Base-by-base conservation (phyloP, 2,797 vertebrate species). In the Enteromius mattozi region DNA sequence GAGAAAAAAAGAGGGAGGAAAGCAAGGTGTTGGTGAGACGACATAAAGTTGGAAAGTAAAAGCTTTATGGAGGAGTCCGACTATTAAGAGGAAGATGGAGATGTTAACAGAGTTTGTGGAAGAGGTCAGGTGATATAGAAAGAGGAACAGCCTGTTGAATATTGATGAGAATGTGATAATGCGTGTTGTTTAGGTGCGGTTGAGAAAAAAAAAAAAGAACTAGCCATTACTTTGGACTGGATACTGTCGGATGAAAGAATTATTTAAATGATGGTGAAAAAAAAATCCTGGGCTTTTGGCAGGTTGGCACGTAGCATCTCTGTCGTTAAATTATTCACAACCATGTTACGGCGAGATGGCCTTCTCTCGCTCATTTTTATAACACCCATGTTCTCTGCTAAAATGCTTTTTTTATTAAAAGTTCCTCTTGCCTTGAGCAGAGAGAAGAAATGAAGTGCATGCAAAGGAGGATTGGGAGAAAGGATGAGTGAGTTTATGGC, bases 301-400 rank as follows among this genome's bases (percentile, higher is more conserved):
- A 89, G 91, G 91, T 89, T 88, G 49, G 88, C 90, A 89, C 91
- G 90, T 86, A 78, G 89, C 68, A 76, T 91, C 89, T 88, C 86
- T 85, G 86, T 87, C 77, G 74, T 86, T 93, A 88, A 92, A 93
- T 94, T 88, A 92, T 93, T 93, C 88, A 94, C 92, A 68, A 47
- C 85, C 81, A 72, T 3, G n/a, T 77, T 87, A 84, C 69, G 49
- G 89, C 33, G 71, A 88, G 86, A 90, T 86, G 90, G 88, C 61
- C 77, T 80, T 86, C 77, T 61, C 90, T 69, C 51, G 78, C 86
- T 82, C 51, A 47, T 75, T 92, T 93, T 89, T 74, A 87, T 92
- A 91, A 91, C 90, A 89, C 89, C 88, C 83, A 7, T 90, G 90
- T 91, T 91, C 88, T 90, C 89, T 63, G 40, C 92, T 91, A 91